These are phyloP conservation scores for Tiliacea citrago DNA, from an alignment of 2,888 invertebrate genomes.

Conservation along the genomic window DNA sequence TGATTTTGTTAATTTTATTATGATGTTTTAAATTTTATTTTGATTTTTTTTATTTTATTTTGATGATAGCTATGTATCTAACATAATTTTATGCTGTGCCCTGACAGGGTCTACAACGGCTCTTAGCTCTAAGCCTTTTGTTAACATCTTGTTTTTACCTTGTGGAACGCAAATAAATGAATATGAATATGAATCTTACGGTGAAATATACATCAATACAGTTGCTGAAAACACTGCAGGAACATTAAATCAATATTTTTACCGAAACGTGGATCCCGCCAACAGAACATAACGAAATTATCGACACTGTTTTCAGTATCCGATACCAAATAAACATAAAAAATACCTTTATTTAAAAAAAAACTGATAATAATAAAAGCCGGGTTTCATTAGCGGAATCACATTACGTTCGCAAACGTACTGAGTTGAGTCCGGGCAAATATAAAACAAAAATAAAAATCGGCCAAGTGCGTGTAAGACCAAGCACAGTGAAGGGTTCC, in stretches of 20 bases:
- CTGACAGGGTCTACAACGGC: too few relatives aligned
- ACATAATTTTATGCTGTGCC: too few relatives aligned
- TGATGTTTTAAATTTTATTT: too few relatives aligned
- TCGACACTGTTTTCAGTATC: conserved; percentile 17
- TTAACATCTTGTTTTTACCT: too few relatives aligned
- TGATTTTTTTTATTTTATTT: too few relatives aligned
- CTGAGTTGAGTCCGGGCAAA: conserved; percentile 50
- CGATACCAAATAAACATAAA: conserved; percentile 48
- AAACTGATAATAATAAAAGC: conserved; percentile 64
- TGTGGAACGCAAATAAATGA: too few relatives aligned
- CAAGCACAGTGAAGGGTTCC: background rate
- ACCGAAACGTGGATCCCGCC: background rate
- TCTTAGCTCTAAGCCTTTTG: too few relatives aligned
- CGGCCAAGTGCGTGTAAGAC: background rate
- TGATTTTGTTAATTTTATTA: too few relatives aligned
- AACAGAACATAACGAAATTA: conserved; percentile 43
- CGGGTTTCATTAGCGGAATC: conserved; percentile 70
- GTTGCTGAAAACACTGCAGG: background rate
- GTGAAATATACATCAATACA: too few relatives aligned
- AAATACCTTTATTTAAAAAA: conserved; percentile 52
- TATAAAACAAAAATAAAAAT: conserved; percentile 62
- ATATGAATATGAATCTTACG: too few relatives aligned
- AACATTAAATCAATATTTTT: conserved; percentile 19
- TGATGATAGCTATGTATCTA: too few relatives aligned
- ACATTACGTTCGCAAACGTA: conserved; percentile 66